These are phyloP conservation scores for Eulemur rufifrons DNA, from an alignment of 2,113 vertebrate genomes.

Conservation along the genomic window DNA sequence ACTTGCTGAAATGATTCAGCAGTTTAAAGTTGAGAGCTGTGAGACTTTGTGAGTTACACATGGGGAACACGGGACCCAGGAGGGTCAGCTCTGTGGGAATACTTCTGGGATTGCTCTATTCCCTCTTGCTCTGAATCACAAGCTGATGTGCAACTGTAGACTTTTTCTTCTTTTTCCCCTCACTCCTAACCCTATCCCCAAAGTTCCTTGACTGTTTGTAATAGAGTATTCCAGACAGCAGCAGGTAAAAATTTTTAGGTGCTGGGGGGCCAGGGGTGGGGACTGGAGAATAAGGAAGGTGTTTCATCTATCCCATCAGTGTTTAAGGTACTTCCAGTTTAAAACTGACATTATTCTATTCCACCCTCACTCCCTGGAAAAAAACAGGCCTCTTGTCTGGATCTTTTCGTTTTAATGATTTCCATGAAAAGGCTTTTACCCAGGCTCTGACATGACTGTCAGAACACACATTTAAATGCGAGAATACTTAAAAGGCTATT, in stretches of 20 bases:
- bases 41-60: slow-evolving; percentile 6
- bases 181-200: neutral
- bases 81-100: slow-evolving; percentile 51
- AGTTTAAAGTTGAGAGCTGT: slow-evolving; percentile 55
- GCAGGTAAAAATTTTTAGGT: slow-evolving; percentile 27
- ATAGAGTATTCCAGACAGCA: neutral
- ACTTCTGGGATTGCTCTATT: slow-evolving; percentile 60
- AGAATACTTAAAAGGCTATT: slow-evolving; percentile 75
- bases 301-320: slow-evolving; percentile 37
- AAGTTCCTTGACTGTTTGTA: slow-evolving; percentile 16
- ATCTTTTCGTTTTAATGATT: slow-evolving; percentile 75
- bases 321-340: slow-evolving; percentile 44
- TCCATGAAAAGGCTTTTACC: slow-evolving; percentile 61
- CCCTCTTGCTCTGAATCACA: slow-evolving; percentile 64
- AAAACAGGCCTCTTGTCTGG: slow-evolving; percentile 67
- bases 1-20: slow-evolving; percentile 73
- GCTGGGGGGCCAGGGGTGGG: neutral
- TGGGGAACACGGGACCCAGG: neutral
- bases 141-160: neutral
- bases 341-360: slow-evolving; percentile 56
- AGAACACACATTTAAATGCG: slow-evolving; percentile 71
- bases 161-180: slow-evolving; percentile 13
- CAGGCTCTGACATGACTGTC: slow-evolving; percentile 68
- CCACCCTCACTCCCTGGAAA: neutral
- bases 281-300: neutral